Evolutionary conservation across 2,888 invertebrate species (phyloP).

Genomic region (Polymixis lichenea): DNA sequence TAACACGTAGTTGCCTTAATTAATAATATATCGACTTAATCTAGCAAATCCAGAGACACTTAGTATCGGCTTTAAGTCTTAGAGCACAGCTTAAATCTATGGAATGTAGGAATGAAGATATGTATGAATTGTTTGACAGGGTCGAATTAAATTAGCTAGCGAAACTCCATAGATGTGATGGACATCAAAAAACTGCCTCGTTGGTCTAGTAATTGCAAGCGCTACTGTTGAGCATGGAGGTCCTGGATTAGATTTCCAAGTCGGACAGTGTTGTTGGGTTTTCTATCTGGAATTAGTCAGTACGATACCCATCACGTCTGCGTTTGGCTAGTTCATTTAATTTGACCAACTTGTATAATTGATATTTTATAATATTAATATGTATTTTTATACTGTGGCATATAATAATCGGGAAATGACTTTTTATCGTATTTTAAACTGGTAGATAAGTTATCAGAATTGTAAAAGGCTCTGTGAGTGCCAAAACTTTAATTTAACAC

Average conservation of each 20-base stretch:
- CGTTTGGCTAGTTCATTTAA: neutral
- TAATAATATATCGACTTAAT: neutral
- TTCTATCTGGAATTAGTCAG: too few species aligned
- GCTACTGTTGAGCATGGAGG: too few species aligned
- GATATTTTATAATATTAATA: slow-evolving; percentile 32
- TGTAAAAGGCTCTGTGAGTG: slow-evolving; percentile 44
- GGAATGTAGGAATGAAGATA: slow-evolving; percentile 24
- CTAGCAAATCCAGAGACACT: slow-evolving; percentile 29
- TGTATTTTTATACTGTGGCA: slow-evolving; percentile 57
- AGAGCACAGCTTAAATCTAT: slow-evolving; percentile 32
- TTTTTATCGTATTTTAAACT: slow-evolving; percentile 35
- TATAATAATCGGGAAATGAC: slow-evolving; percentile 10
- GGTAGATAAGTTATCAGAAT: slow-evolving; percentile 17
- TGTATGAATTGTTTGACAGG: slow-evolving; percentile 31
- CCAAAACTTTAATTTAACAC: slow-evolving; percentile 42
- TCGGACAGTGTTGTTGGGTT: too few species aligned
- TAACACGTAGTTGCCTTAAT: slow-evolving; percentile 2
- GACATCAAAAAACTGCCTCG: too few species aligned
- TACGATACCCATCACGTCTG: neutral
- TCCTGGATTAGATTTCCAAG: too few species aligned
- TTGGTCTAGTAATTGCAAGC: too few species aligned
- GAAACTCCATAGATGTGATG: too few species aligned
- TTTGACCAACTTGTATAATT: neutral
- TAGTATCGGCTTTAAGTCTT: slow-evolving; percentile 3
- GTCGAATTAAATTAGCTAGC: too few species aligned